Conservation (phyloP, 2,888 invertebrate species). For the Macaria liturata region DNA sequence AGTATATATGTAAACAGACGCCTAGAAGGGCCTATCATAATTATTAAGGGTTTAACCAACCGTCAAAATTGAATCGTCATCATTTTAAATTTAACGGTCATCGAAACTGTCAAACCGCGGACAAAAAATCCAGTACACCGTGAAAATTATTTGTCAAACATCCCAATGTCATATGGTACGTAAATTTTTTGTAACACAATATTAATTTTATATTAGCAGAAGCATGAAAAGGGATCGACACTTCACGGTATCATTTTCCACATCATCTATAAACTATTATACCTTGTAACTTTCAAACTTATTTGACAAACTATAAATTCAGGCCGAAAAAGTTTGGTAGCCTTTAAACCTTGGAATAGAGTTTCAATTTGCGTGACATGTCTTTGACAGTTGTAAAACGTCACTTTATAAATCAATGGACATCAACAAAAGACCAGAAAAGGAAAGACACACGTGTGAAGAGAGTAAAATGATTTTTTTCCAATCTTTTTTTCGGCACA, state of each 20-base stretch:
- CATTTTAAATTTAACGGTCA: slow-evolving; percentile 47
- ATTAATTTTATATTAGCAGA: slow-evolving; percentile 78
- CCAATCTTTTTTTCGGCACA: slow-evolving; percentile 59
- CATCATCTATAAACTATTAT: slow-evolving; percentile 74
- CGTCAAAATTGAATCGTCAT: slow-evolving; percentile 24
- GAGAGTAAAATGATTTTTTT: slow-evolving; percentile 47
- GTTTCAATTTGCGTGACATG: slow-evolving; percentile 34
- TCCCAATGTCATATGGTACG: slow-evolving; percentile 41
- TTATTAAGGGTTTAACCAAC: neutral
- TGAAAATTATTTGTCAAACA: slow-evolving; percentile 58
- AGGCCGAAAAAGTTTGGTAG: neutral
- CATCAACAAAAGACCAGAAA: slow-evolving; percentile 58
- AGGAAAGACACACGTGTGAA: slow-evolving; percentile 48
- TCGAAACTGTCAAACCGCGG: slow-evolving; percentile 37
- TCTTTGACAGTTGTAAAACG: slow-evolving; percentile 28
- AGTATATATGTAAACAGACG: too few relatives aligned
- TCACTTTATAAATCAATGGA: slow-evolving; percentile 44
- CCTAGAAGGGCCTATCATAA: neutral
- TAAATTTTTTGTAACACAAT: slow-evolving; percentile 54
- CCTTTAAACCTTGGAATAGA: slow-evolving; percentile 27
- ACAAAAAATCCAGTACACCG: slow-evolving; percentile 47
- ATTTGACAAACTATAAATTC: slow-evolving; percentile 37
- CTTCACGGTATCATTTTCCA: slow-evolving; percentile 76
- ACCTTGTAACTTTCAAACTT: slow-evolving; percentile 40
- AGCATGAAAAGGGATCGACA: slow-evolving; percentile 78